Conservation (phyloP, 2,113 vertebrate genomes). For the Pelobates fuscus region DNA sequence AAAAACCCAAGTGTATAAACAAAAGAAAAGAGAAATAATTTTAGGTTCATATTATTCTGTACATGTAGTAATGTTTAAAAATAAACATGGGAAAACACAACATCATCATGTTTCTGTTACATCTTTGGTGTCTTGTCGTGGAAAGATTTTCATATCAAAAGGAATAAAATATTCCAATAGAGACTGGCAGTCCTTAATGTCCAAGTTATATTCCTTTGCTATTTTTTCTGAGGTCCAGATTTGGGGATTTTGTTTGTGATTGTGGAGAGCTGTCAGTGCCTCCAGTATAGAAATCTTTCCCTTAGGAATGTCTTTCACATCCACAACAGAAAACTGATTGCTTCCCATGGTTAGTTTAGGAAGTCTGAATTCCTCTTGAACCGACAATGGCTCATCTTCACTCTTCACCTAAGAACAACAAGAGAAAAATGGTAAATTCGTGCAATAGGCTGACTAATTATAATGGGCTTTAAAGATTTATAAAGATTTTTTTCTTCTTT, state of each 20-base stretch:
- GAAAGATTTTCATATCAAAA: conserved; percentile 76
- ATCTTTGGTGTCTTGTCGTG: conserved; percentile 66
- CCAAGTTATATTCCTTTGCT: conserved; percentile 81
- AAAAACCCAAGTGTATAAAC: too few relatives aligned
- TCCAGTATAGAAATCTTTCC: conserved; percentile 85
- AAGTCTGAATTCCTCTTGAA: conserved; percentile 66
- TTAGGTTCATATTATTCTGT: neutral
- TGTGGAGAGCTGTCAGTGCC: conserved; percentile 78
- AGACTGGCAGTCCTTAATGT: conserved; percentile 77
- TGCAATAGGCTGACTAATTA: too few relatives aligned
- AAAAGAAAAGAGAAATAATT: too few relatives aligned
- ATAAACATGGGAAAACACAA: conserved; percentile 27
- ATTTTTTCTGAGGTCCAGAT: conserved; percentile 86
- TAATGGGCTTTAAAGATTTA: neutral
- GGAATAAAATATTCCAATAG: conserved; percentile 82
- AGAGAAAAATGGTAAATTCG: too few relatives aligned
- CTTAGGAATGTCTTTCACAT: conserved; percentile 74
- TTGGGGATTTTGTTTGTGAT: conserved; percentile 78
- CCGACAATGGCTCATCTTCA: neutral
- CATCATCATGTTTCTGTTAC: conserved; percentile 51
- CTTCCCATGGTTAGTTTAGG: conserved; percentile 63
- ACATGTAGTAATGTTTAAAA: neutral
- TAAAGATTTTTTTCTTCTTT: too few relatives aligned
- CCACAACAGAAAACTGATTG: conserved; percentile 53
- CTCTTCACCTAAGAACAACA: conserved; percentile 52